Evolutionary conservation across 1,140 invertebrate genomes (phyloP), one percentile per base, ranked within the genome.

Genomic region (Drosophila insularis): DNA sequence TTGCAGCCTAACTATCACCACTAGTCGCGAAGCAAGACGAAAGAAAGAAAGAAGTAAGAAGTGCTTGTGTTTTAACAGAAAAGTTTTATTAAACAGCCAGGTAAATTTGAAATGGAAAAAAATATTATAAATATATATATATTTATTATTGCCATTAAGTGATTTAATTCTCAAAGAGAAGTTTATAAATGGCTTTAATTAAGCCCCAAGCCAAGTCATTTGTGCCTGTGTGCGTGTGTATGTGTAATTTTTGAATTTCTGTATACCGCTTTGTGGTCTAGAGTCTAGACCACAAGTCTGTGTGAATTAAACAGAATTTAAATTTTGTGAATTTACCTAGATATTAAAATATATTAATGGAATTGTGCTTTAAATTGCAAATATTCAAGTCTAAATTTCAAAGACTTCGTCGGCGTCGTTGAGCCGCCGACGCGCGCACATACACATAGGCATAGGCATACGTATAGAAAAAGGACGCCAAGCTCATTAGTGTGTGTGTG

Each of bases 201-300:
- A 76, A 75, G 79, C 71, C 84, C 84, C 82, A 86, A 87, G 82
- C 80, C 82, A 77, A 68, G 75, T 84, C 72, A 72, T 86, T 74
- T 85, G 74, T 80, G 55, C 56, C 40, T 64, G 63, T 73, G 63
- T 76, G 76, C 72, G 74, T 78, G 68, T 75, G 72, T 72, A 79
- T 74, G 71, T 73, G 71, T 77, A 74, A 68, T 82, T 74, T 50
- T 86, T 86, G 79, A 86, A 86, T 82, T 86, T 87, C 84, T 87
- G 71, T 87, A 87, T 89, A 87, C 86, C 82, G 82, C 82, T 89
- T 75, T 89, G 66, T 70, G 78, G 78, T 67, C 72, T 68, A 68
- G 85, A 64, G 78, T 67, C 72, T 68, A 68, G 85, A 64, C 63
- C 62, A 58, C 54, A 56, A 40, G 55, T 73, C 35, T 75, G 79